Evolutionary conservation across 2,888 invertebrate species (phyloP), one percentile per base, ranked within the genome.

Genomic region (Diaperis boleti): DNA sequence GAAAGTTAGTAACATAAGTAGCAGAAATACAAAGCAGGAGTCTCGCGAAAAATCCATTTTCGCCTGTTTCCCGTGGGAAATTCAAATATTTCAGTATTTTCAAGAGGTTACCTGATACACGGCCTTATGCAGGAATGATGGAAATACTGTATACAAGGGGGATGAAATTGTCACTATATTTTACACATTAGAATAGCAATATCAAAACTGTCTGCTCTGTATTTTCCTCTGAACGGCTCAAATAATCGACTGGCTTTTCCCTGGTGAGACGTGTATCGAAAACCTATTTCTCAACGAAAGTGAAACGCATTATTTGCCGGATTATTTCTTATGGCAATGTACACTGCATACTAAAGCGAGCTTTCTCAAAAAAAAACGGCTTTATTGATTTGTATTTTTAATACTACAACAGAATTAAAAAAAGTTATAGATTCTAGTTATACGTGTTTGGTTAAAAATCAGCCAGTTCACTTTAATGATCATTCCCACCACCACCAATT

Each of bases 151-250:
- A 72, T 73, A 72, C 73, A 72, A 72, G 71, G 70, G 64, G 76
- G 74, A 76, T 76, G 73, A 76, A 77, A 78, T 78, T 78, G 76
- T 78, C 76, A 73, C 76, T 73, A 76, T 76, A 76, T 77, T 76
- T 76, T 73, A 75, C 74, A 74, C 76, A 77, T 78, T 77, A 78
- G 74, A 76, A 77, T 76, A 69, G 74, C 75, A 76, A 78, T 77
- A 78, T 76, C 68, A 71, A 70, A 76, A 74, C 74, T 73, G 74
- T 72, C 74, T 75, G 68, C 69, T 72, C 65, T 67, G 67, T 71
- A 69, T 72, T 72, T 74, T 72, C 67, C 69, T 57, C 68, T 42
- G 65, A 69, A 67, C 70, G 68, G 62, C 68, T 67, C 71, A 69
- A 74, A 72, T 75, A 76, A 76, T 76, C 74, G 75, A 76, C 71